Evolutionary conservation across 2,888 invertebrate species (phyloP), one percentile per base, ranked within the genome.

Genomic region (Ectemnius cavifrons): DNA sequence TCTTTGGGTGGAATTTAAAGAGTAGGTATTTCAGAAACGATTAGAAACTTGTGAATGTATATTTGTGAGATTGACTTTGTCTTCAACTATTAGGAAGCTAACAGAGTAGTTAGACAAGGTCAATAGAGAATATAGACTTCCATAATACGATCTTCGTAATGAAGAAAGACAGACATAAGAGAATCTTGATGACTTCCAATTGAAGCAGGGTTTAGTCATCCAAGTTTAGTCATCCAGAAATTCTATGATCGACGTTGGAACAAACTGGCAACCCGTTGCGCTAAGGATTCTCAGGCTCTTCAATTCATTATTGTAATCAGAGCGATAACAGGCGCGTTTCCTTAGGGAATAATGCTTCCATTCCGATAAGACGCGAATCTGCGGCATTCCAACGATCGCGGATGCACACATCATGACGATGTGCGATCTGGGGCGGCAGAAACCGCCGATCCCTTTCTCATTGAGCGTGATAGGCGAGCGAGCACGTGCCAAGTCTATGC

Each of bases 331-430:
- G 69, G 37, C 61, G 61, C 68, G 73, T 80, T 80, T 71, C 78
- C 75, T 68, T 72, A 47, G 58, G 67, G 73, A 84, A 86, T 87
- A 84, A 86, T 86, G 84, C 83, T 87, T 85, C 84, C 79, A 68
- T 79, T 75, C 65, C 78, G 87, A 85, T 87, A 87, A 84, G 85
- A 81, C 85, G 11, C 78, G 81, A 85, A 84, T 73, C 73, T 71
- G 79, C 62, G 84, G 85, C 81, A 87, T 86, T 83, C 79, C 82
- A 80, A 57, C 74, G 76, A 77, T 59, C 37, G 64, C 28, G 63
- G 59, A 73, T 37, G 56, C 63, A 11, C 47, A 46, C 20, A 13
- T 59, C 59, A 49, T 6, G 37, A 37, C 11, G 37, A 37, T 37
- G 37, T 37, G 37, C 37, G 37, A 8, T 37, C 37, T 37, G 37